These are phyloP conservation scores for Pseudorectes ferrugineus DNA, from an alignment of 2,113 vertebrate genomes.

Conservation along the genomic window DNA sequence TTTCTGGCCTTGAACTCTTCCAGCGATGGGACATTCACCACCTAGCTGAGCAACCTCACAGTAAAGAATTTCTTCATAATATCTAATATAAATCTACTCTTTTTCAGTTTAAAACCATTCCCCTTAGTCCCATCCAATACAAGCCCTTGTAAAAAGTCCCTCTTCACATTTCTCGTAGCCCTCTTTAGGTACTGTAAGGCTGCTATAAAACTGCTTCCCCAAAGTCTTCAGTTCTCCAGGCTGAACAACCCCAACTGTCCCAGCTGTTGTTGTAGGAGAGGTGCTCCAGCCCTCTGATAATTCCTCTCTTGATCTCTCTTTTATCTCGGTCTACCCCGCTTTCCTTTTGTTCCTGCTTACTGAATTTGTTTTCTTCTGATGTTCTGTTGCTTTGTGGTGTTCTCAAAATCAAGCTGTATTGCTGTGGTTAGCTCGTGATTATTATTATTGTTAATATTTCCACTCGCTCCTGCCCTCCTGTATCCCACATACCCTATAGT, in stretches of 20 bases:
- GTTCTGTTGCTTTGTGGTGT: neutral
- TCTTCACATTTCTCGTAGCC: rapidly evolving
- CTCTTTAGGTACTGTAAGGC: neutral
- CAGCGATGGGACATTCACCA: neutral
- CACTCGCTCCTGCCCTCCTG: neutral
- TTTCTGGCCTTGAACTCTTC: neutral
- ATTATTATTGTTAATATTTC: neutral
- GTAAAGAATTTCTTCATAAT: neutral
- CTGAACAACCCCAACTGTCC: neutral
- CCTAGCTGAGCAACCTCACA: neutral
- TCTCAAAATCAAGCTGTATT: neutral
- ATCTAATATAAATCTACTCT: neutral
- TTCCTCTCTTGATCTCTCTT: neutral
- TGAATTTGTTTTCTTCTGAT: neutral
- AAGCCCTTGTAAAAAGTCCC: neutral
- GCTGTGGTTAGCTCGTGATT: neutral
- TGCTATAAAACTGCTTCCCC: neutral
- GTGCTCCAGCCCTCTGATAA: neutral
- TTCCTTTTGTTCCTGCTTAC: neutral
- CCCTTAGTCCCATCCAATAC: neutral
- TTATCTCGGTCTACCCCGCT: neutral
- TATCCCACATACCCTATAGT: neutral
- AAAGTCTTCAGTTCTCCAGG: neutral
- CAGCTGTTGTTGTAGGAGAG: neutral
- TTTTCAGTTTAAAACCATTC: neutral